Evolutionary conservation across 2,797 vertebrate species (phyloP), one percentile per base, ranked within the genome.

Genomic region (Helostoma temminkii): DNA sequence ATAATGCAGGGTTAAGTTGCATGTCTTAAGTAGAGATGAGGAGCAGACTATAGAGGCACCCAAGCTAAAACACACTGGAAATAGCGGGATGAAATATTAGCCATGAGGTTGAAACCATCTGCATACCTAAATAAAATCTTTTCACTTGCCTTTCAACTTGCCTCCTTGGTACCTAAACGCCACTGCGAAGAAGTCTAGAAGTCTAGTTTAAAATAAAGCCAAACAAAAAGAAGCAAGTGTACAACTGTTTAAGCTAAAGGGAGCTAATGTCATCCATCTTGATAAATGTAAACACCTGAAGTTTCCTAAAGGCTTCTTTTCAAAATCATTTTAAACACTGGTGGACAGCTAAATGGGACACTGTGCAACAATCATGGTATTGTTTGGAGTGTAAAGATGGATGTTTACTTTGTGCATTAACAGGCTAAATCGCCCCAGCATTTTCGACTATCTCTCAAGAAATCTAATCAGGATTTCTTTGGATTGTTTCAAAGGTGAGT

Each of bases 381-480:
- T 88, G 81, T 89, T 92, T 77, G 24, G 80, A 75, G 48, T 66
- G 63, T 52, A 24, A 86, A 72, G 78, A 88, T 22, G 45, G 75
- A 83, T 86, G 74, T 65, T 50, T 18, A 25, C 28, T 18, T 4
- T 18, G 46, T 34, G 41, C 43, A 42, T 66, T 36, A 45, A 34
- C 7, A 3, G 42, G 39, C 8, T 22, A 49, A 80, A 66, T 65
- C 24, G 77, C 66, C 26, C 48, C 28, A 11, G 6, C 47, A 46
- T 58, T 48, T 78, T 57, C 16, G 30, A 5, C 34, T 24, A 57
- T 60, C 37, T 15, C 43, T 37, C 9, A 18, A 15, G 9, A n/a
- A 46, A 65, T 80, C 54, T 55, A 4, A 56, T 46, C 24, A 19
- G 53, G 58, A 54, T 36, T n/a, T 48, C 58, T 11, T 1, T 6